phyloP scores from a whole-genome alignment of 2,797 vertebrate genomes.

The Anas capensis region DNA sequence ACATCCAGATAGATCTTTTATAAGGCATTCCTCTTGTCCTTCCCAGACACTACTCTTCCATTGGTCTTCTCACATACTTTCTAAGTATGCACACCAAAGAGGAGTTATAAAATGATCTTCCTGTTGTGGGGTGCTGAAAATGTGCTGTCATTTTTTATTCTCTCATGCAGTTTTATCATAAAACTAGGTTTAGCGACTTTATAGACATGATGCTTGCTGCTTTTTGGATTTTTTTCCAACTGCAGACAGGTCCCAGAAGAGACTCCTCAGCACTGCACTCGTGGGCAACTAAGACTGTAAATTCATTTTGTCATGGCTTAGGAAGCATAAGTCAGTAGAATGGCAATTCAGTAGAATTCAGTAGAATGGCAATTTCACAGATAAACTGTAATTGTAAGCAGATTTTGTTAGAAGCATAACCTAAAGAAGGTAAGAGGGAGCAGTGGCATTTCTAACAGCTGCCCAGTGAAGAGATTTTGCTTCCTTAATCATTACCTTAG shows the following conservation, averaged over 20 bases:
- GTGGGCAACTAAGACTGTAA: background rate
- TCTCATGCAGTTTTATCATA: background rate
- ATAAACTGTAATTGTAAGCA: conserved; percentile 2
- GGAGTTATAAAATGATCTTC: background rate
- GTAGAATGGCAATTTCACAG: conserved; percentile 16
- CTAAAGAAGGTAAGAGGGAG: background rate
- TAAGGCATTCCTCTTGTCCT: background rate
- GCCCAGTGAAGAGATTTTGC: background rate
- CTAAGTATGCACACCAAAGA: background rate
- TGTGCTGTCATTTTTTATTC: background rate
- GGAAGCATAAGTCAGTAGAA: background rate
- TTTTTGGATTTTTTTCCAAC: background rate
- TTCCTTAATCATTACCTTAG: background rate
- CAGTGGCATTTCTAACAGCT: background rate
- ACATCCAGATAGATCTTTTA: background rate
- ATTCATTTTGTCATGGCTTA: conserved; percentile 45
- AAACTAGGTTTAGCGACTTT: background rate
- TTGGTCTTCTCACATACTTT: background rate
- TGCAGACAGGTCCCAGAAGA: background rate
- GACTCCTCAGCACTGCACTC: background rate
- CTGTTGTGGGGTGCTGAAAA: background rate
- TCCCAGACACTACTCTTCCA: background rate
- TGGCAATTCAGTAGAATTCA: background rate
- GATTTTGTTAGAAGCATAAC: conserved; percentile 20
- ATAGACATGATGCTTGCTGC: background rate